Conservation (phyloP, 2,888 invertebrate genomes). For the Nycteola revayana region DNA sequence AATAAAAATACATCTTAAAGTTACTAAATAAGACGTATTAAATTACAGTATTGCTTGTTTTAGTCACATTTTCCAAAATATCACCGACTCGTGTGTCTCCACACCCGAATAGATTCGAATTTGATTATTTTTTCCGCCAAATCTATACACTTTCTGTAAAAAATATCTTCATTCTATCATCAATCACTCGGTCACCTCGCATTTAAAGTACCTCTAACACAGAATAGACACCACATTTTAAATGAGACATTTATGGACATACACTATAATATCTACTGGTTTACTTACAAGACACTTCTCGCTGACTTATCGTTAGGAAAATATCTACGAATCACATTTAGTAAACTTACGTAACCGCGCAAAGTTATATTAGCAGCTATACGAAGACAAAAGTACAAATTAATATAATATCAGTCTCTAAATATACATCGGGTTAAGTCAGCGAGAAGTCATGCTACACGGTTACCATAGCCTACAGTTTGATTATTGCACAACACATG, state of each 20-base stretch:
- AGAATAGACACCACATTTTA: conserved; percentile 80
- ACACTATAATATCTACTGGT: conserved; percentile 69
- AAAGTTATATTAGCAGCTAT: conserved; percentile 10
- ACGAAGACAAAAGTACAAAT: conserved; percentile 25
- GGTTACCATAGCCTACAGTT: conserved; percentile 60
- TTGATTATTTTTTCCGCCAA: conserved; percentile 37
- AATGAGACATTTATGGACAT: conserved; percentile 80
- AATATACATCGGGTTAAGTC: conserved; percentile 53
- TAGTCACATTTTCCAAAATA: conserved; percentile 87
- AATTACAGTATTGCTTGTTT: conserved; percentile 90
- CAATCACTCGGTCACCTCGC: conserved; percentile 73
- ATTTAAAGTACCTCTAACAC: conserved; percentile 75
- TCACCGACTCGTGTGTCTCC: conserved; percentile 72
- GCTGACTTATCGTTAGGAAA: conserved; percentile 58
- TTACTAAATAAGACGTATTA: conserved; percentile 82
- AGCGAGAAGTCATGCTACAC: conserved; percentile 64
- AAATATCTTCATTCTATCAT: conserved; percentile 73
- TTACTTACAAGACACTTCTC: conserved; percentile 62
- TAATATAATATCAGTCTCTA: conserved; percentile 58
- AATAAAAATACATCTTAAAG: conserved; percentile 72
- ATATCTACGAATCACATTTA: conserved; percentile 17
- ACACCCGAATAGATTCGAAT: conserved; percentile 38
- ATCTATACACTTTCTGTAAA: conserved; percentile 63
- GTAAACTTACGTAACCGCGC: conserved; percentile 4
- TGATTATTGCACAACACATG: conserved; percentile 78